A percentile compares a stretch with the other conserved stretches of the same genome.
Conservation (phyloP, 2,113 vertebrate species). For the Pseudopipra pipra region DNA sequence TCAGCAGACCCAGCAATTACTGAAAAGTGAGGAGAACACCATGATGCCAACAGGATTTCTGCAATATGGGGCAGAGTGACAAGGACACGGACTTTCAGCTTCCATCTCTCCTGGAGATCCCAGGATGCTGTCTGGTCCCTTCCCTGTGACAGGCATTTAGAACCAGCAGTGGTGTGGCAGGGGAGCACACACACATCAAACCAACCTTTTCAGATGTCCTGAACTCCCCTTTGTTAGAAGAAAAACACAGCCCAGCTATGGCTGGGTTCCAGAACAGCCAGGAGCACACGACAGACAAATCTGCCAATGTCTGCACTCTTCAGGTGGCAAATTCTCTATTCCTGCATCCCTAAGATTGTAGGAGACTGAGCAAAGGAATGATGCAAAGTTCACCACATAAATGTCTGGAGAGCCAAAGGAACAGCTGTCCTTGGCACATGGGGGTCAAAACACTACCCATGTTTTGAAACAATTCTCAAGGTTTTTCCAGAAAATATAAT, state of each 20-base stretch:
- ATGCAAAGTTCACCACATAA: background rate
- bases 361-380: background rate
- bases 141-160: accelerated
- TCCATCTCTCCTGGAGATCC: background rate
- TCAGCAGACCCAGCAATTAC: background rate
- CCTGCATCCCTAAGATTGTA: background rate
- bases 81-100: background rate
- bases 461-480: background rate
- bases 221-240: background rate
- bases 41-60: background rate
- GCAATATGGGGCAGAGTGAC: background rate
- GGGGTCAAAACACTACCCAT: background rate
- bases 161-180: background rate
- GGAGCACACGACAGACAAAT: background rate
- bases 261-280: background rate
- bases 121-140: background rate
- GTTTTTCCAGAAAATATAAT: background rate
- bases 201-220: background rate
- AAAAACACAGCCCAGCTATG: background rate
- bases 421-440: background rate
- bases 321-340: background rate
- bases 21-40: background rate
- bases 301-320: background rate
- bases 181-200: background rate
- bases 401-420: background rate